Evolutionary conservation across 2,113 vertebrate species (phyloP), one percentile per base, ranked within the genome.

Genomic region (Bagarius yarrelli): DNA sequence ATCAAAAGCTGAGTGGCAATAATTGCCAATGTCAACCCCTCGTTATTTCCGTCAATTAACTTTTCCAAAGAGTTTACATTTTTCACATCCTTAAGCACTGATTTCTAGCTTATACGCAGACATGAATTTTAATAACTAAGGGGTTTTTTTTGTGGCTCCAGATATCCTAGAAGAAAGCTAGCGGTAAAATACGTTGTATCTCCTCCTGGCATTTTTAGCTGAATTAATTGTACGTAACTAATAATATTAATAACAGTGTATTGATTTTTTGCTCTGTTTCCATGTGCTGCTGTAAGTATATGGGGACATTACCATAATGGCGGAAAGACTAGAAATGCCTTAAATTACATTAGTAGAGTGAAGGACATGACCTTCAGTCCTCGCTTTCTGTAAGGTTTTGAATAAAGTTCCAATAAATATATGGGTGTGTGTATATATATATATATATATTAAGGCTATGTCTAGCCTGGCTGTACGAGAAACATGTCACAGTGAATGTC

Each of bases 161-260:
- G 50, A 21, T 30, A 52, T 56, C 72, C 53, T 32, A 69, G 64
- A n/a, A 77, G 70, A 79, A 83, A 27, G 57, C 79, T 55, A 59
- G 25, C 16, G 19, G 56, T 83, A 71, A 77, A 69, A 80, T 81
- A 44, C 78, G 80, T 53, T 27, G 4, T 32, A 66, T 81, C 19
- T 57, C n/a, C 21, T 85, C 53, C 66, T 83, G 77, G 27, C 36
- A 36, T 73, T 72, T 32, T 74, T 63, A 69, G 84, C 76, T 70
- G 80, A 85, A 83, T 83, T 77, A 81, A 81, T 75, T 77, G 73
- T 67, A 80, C 75, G 82, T 76, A 83, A 84, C 67, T 84, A 84
- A 86, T 78, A 47, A 64, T 77, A 77, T 75, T 83, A 71, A 85
- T 86, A 81, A 85, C 64, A 78, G 69, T 67, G 25, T 80, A 78